These are phyloP conservation scores for Sussaba pulchella DNA, from an alignment of 2,888 invertebrate genomes.

Conservation along the genomic window DNA sequence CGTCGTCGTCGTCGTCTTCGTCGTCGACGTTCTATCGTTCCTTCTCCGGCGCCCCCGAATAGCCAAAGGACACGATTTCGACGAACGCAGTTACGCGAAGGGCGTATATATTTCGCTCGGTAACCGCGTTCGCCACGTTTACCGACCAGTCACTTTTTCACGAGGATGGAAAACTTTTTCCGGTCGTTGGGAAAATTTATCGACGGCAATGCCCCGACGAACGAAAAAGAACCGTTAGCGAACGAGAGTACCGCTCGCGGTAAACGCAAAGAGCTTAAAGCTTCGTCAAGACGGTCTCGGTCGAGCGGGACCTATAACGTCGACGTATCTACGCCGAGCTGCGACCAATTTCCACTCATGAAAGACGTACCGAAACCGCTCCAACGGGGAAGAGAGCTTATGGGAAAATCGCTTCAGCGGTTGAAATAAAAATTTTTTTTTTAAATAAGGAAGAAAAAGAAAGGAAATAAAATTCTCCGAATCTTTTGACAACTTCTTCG, in stretches of 20 bases:
- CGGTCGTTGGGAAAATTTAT: constrained; percentile 61
- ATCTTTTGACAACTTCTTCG: constrained; percentile 41
- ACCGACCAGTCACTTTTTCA: constrained; percentile 7
- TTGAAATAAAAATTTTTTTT: too few species aligned
- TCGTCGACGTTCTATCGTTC: constrained; percentile 30
- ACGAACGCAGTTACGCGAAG: too few species aligned
- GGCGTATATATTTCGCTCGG: too few species aligned
- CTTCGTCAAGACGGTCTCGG: constrained; percentile 22
- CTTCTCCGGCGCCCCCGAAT: too few species aligned
- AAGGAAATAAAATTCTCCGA: constrained; percentile 15
- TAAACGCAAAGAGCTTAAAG: constrained; percentile 49
- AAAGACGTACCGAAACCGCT: not conserved
- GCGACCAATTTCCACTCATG: not conserved
- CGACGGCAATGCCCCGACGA: constrained; percentile 31
- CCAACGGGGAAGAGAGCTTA: too few species aligned
- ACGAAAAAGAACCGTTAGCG: constrained; percentile 12
- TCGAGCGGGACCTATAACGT: not conserved
- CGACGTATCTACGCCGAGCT: not conserved
- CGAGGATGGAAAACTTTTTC: constrained; percentile 61
- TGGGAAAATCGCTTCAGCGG: too few species aligned
- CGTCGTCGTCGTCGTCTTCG: constrained; percentile 40
- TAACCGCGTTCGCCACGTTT: constrained; percentile 15
- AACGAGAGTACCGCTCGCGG: constrained; percentile 19
- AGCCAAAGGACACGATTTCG: too few species aligned
- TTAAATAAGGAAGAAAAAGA: not conserved